Evolutionary conservation across 2,888 invertebrate genomes (phyloP), one percentile per base, ranked within the genome.

Genomic region (Calameuta idolon): DNA sequence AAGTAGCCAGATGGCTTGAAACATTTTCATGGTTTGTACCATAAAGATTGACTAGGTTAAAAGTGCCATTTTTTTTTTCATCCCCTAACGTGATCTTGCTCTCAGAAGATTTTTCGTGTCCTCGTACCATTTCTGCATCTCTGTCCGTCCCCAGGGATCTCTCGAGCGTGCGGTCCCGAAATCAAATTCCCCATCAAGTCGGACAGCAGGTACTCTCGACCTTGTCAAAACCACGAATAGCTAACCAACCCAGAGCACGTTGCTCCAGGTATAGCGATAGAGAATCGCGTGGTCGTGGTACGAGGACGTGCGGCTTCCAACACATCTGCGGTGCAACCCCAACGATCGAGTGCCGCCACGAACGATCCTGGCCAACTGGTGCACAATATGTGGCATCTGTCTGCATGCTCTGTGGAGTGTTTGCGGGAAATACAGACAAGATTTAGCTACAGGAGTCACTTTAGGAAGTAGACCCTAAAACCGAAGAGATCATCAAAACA

Each of bases 151-250:
- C 55, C 55, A 23, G 55, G 55, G 55, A 23, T 23, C 55, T 74
- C 37, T 74, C 35, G 34, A 12, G 23, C 74, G 5, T 34, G 30
- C 35, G 12, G 33, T 74, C 23, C 23, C 37, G 77, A 77, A 79
- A 74, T 83, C 74, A 73, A 76, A 77, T 82, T 78, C 71, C 79
- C 75, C 68, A 76, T 71, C 78, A 77, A 75, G 69, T 75, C 69
- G 69, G 73, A 69, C 75, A 73, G 76, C 69, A 37, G 79, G 79
- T 55, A 71, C 69, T 82, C 81, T 81, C 83, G 81, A 85, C 81
- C 86, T 89, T 89, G 89, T 88, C 87, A 84, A 85, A 88, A 85
- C 85, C 88, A 83, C 88, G 84, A 86, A 85, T 83, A 83, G 83
- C 81, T 84, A 85, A 84, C 83, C 83, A 81, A 71, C 71, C 31